Base-by-base conservation (phyloP, 2,888 invertebrate genomes). In the Idaea aversata region DNA sequence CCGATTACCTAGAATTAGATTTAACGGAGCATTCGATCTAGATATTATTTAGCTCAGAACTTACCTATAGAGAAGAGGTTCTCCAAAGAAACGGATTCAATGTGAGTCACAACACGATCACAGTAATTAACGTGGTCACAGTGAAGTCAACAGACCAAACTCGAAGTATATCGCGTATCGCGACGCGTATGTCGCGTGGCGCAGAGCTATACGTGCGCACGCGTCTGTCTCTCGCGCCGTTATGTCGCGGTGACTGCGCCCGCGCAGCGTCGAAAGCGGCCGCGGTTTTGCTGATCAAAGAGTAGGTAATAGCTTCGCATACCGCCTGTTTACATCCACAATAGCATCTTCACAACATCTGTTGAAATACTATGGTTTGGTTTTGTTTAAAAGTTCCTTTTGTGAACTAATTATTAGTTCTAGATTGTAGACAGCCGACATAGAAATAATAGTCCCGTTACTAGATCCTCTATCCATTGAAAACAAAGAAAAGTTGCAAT, bases 171-270 rank as follows among this genome's bases (percentile, higher is more conserved):
- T 77, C 80, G 79, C 73, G 71, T 65, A 67, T 72, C 78, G 79
- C 78, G 67, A 77, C 79, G 79, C 78, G 76, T 65, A 67, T 64
- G 63, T 69, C 72, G 72, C 68, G 64, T 69, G 63, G 65, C 61
- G 13, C 61, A 16, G 34, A 35, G 47, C 58, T 68, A 72, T 67
- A 74, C 76, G 74, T 75, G 73, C 88, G 82, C 85, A 77, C 81
- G 80, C 77, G 68, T 76, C 77, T 83, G 76, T 62, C 72, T 72
- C 74, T 82, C 83, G 84, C 78, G 80, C 90, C 91, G 90, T 90
- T 89, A 89, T 90, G 90, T 79, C 77, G 80, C 64, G 72, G 64
- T 68, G 72, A 68, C 62, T 59, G 68, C 38, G 72, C 63, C 67
- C 65, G 75, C 73, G 70, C 71, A 47, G 73, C 73, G 79, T 82